Percentiles rank a stretch among this genome's conserved stretches.
Evolutionary conservation across 2,113 vertebrate species (phyloP).

Genomic region (Acrocephalus kingi): DNA sequence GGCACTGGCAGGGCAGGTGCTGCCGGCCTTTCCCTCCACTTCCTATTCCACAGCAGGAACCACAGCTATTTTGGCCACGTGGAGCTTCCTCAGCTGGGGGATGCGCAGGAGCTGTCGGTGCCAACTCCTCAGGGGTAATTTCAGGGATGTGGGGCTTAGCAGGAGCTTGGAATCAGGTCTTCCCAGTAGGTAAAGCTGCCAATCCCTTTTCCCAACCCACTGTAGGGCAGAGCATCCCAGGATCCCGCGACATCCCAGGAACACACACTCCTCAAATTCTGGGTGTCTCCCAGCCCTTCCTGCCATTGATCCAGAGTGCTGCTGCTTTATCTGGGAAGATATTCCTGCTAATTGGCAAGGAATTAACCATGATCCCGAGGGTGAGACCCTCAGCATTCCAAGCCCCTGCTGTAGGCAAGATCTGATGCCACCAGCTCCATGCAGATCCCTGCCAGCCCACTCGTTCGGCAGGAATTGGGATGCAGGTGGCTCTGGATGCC

Average conservation of each 20-base stretch:
- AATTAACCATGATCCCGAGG: fast-evolving
- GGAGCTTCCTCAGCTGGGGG: not conserved
- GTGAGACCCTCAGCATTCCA: not conserved
- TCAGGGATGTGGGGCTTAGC: not conserved
- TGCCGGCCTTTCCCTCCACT: fast-evolving
- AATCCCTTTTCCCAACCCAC: not conserved
- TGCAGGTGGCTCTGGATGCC: not conserved
- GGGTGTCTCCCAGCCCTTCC: not conserved
- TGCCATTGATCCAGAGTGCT: fast-evolving
- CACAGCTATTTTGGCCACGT: not conserved
- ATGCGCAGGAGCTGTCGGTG: fast-evolving
- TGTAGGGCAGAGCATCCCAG: not conserved
- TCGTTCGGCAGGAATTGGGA: not conserved
- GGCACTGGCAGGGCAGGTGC: fast-evolving
- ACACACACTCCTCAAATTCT: not conserved
- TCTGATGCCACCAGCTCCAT: not conserved
- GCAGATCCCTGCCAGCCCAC: not conserved
- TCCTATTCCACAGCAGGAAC: not conserved
- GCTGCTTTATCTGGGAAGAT: not conserved
- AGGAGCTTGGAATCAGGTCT: not conserved
- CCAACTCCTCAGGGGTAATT: fast-evolving
- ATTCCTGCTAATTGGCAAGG: not conserved
- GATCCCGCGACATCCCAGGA: not conserved
- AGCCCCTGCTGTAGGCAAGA: not conserved
- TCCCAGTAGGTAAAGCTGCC: fast-evolving